Base-by-base conservation (phyloP, 2,113 vertebrate genomes). In the Megaptera novaeangliae region DNA sequence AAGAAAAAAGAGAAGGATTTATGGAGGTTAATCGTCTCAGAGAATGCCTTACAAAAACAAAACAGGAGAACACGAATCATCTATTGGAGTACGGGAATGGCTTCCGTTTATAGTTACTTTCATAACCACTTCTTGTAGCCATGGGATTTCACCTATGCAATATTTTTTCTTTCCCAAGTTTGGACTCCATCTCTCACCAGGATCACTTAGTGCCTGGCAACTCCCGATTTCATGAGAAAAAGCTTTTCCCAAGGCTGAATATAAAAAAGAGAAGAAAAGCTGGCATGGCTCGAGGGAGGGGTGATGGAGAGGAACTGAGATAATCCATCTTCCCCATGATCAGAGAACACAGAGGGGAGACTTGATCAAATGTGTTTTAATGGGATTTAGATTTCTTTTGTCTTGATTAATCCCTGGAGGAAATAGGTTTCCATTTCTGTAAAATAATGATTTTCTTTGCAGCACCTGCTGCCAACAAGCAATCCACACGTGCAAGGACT, bases 361-460 rank as follows among this genome's bases (percentile, higher is more conserved):
- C 49, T 27, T 31, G 87, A 90, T 46, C 49, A 52, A 80, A 59
- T 29, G 59, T 34, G n/a, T 75, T 64, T 92, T 61, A 83, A 95
- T 77, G 81, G 59, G 52, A 71, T 46, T 96, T 29, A 75, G 75
- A 64, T 93, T 3, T 71, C 69, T 93, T 88, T 92, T 95, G 91
- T 95, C 85, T 82, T 93, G 93, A 91, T 85, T 88, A 85, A 11
- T 87, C 55, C 12, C 91, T 72, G 46, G 63, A 97, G 90, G 82
- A 98, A 85, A 80, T 69, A 55, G 69, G 83, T 17, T 96, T 97
- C 94, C 52, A 72, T 94, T 92, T 94, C 95, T 63, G 80, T 84
- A 87, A 71, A 88, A 71, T 85, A 34, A 97, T 93, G 95, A 95
- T 95, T 95, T 92, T 96, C 77, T 61, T 93, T 29, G 2, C 95